Evolutionary conservation across 2,797 vertebrate genomes (phyloP), one percentile per base, ranked within the genome.

Genomic region (Manis crassicaudata): DNA sequence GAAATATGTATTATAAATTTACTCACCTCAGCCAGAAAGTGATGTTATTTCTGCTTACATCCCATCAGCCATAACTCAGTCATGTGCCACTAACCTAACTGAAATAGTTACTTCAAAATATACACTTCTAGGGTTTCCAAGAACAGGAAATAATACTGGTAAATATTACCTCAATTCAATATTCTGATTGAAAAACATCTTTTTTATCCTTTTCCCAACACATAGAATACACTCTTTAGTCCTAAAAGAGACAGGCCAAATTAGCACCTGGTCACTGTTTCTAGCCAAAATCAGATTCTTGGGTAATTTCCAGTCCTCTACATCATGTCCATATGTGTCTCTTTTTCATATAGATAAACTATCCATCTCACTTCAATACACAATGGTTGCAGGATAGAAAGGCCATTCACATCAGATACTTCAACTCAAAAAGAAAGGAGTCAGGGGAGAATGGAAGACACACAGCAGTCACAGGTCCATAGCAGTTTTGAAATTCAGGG

Each of bases 331-430:
- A 35, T 40, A 50, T 23, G 25, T 32, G 14, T 0, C 2, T 82
- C 20, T 70, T 94, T 81, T 46, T 35, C 18, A n/a, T n/a, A n/a
- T 17, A 60, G 29, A 58, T 60, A 87, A 46, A 81, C 76, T 20
- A 23, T 56, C 58, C 14, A 12, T 60, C 37, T 62, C 56, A 84
- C 17, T 40, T 81, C 20, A 88, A 25, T 27, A 50, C 27, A 27
- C 2, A 73, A 3, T 54, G 3, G 3, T 12, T 68, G 32, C 3
- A 43, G 10, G 23, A 70, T 25, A 18, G 40, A 80, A 52, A 91
- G 7, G 16, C n/a, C 16, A 13, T 50, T 20, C 23, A 3, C 4
- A 13, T 58, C 9, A 52, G 43, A 70, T 8, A 56, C 2, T 37
- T 27, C 11, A 23, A 17, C 73, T 72, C 3, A 60, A 21, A 91